Base-by-base conservation (phyloP, 2,888 invertebrate species). In the Machimus rusticus region DNA sequence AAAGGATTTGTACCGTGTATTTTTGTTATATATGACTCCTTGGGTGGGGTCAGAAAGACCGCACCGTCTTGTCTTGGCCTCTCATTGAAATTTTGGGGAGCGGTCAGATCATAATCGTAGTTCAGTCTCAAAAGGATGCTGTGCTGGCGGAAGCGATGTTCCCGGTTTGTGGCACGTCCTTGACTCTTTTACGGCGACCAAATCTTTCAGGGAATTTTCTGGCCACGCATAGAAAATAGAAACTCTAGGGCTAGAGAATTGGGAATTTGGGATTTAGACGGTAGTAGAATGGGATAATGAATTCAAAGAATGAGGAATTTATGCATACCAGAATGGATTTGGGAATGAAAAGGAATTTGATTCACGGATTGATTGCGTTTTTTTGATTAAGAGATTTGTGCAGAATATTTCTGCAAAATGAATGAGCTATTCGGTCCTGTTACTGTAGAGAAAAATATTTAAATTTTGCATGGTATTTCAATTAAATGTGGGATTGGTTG, bases 281-380 rank as follows among this genome's bases (percentile, higher is more conserved):
- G 23, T 23, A 19, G 23, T n/a, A 78, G 23, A 43, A 0, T 43
- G 78, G 46, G 78, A 78, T 78, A 78, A 78, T 78, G 78, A 78
- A 78, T 78, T 78, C 78, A 78, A 78, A 43, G 19, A 39, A 78
- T 78, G 78, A 78, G 43, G 43, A 43, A 78, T 37, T 37, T 78
- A 78, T 78, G 78, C 78, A 28, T 28, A 2, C 66, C 66, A 66
- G 66, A 23, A 19, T 23, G 66, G 66, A 23, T 66, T 66, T 28
- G 9, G 23, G 66, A 66, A 66, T 66, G 43, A 78, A 43, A 39
- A 9, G 43, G 39, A 78, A 78, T 78, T 43, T 23, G 66, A 66
- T 66, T 23, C 28, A 9, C 28, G 66, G 3, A 66, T 66, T 66
- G 66, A 19, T 66, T 66, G 12, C 14, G 66, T 66, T 66, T 37